A percentile compares a stretch with the other conserved stretches of the same genome.
Evolutionary conservation across 2,888 invertebrate species (phyloP).

Genomic region (Lissocephala sabroskyi): DNA sequence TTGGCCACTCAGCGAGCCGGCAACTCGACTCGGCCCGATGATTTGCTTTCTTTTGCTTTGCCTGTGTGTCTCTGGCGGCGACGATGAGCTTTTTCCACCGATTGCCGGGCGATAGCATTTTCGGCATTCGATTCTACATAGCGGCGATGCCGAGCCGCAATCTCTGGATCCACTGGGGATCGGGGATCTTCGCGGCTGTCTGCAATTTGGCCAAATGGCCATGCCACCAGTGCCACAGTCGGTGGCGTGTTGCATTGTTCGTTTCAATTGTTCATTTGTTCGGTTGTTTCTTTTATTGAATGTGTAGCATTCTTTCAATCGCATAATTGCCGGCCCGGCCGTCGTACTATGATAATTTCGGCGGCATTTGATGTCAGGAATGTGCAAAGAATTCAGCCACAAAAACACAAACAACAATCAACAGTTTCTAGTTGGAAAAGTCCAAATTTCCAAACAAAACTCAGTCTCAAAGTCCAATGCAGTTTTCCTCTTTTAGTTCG

Average conservation of each 20-base stretch:
- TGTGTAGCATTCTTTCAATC: constrained; percentile 39
- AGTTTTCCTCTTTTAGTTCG: no score
- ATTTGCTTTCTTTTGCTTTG: constrained; percentile 34
- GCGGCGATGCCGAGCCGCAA: constrained; percentile 18
- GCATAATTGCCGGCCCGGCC: constrained; percentile 42
- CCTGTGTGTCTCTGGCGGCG: neutral
- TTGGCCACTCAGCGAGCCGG: no score
- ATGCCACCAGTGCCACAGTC: constrained; percentile 6
- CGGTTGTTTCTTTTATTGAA: constrained; percentile 25
- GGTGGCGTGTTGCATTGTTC: constrained; percentile 25
- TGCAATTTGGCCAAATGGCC: constrained; percentile 51
- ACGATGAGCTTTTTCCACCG: neutral
- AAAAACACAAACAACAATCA: neutral
- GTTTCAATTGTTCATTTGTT: constrained; percentile 16
- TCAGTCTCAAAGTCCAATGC: neutral
- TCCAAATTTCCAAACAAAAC: no score
- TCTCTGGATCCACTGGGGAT: constrained; percentile 1
- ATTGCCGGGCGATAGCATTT: constrained; percentile 35
- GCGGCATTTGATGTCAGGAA: constrained; percentile 34
- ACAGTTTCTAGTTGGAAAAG: no score
- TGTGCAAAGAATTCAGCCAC: constrained; percentile 22
- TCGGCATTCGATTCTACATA: constrained; percentile 41
- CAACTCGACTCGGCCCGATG: no score
- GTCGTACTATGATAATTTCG: constrained; percentile 42
- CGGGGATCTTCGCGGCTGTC: neutral